Conservation (phyloP, 53 echinoderm and acorn worm genomes). For the Stichopus horrens region DNA sequence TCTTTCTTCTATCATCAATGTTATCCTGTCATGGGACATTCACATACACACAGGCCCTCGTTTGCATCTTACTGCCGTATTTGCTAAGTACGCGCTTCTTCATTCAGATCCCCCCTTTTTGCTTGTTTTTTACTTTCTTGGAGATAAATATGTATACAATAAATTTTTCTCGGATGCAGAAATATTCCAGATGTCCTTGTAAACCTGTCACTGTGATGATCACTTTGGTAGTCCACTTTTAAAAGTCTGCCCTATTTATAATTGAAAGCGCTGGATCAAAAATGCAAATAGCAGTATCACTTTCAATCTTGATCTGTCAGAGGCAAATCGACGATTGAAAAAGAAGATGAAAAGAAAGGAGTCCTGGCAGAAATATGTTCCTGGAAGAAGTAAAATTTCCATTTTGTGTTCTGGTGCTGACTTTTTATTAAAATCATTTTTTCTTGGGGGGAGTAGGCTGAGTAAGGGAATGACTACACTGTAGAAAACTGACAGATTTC, state of each 20-base stretch:
- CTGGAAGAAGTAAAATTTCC: not conserved
- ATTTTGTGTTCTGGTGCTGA: not conserved
- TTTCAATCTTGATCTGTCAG: conserved; percentile 7
- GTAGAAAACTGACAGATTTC: too few species aligned
- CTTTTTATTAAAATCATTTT: too few species aligned
- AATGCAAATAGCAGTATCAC: not conserved
- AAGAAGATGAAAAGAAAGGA: not conserved
- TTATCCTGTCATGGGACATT: too few species aligned
- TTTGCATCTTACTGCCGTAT: too few species aligned
- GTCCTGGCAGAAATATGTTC: not conserved
- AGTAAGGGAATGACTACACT: too few species aligned
- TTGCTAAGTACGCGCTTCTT: too few species aligned
- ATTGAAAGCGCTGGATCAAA: not conserved
- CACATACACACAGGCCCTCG: too few species aligned
- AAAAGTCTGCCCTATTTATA: conserved; percentile 14
- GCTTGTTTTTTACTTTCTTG: not conserved
- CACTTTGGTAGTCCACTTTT: conserved; percentile 6
- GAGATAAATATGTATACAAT: not conserved
- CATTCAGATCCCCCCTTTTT: not conserved
- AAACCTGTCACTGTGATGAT: not conserved
- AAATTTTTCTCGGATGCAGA: not conserved
- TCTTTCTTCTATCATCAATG: too few species aligned
- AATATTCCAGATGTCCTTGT: not conserved
- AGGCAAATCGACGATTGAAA: not conserved
- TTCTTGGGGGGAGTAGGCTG: too few species aligned